Percentiles rank a stretch among this genome's conserved stretches.
phyloP scores from a whole-genome alignment of 2,797 vertebrate species.

The Typhlichthys subterraneus region DNA sequence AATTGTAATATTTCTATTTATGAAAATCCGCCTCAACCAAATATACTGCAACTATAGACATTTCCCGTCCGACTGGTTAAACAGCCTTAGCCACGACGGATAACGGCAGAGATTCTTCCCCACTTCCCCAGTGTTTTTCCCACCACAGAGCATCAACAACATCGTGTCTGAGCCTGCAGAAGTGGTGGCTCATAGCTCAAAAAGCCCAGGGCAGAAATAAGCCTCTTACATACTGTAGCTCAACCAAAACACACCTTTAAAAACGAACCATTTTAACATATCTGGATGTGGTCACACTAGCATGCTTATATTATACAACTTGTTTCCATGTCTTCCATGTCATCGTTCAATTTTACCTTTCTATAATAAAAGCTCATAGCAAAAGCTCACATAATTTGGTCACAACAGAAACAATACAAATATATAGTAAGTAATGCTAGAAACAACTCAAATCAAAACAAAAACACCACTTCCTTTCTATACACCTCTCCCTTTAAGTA shows the following conservation, averaged over 20 bases:
- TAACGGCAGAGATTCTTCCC: slow-evolving; percentile 56
- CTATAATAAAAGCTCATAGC: too few species aligned
- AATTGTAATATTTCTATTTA: neutral
- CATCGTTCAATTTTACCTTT: too few species aligned
- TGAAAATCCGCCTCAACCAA: slow-evolving; percentile 22
- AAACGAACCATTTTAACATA: slow-evolving; percentile 31
- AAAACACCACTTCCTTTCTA: too few species aligned
- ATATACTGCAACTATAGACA: slow-evolving; percentile 21
- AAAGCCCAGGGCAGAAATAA: slow-evolving; percentile 57
- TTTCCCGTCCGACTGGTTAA: slow-evolving; percentile 60
- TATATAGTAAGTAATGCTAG: too few species aligned
- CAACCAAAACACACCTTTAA: slow-evolving; percentile 13
- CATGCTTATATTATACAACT: neutral
- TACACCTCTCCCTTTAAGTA: too few species aligned
- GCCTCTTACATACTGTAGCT: slow-evolving; percentile 49
- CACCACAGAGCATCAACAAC: slow-evolving; percentile 45
- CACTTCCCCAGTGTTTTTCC: slow-evolving; percentile 48
- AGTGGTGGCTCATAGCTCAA: slow-evolving; percentile 45
- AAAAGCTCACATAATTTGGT: too few species aligned
- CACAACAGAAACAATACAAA: too few species aligned
- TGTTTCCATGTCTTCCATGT: too few species aligned
- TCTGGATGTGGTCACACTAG: slow-evolving; percentile 18
- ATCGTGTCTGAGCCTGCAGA: slow-evolving; percentile 66
- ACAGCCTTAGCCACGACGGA: slow-evolving; percentile 36
- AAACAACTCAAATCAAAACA: too few species aligned